phyloP scores from a whole-genome alignment of 1,140 invertebrate genomes.

The Dendroctonus ponderosae region DNA sequence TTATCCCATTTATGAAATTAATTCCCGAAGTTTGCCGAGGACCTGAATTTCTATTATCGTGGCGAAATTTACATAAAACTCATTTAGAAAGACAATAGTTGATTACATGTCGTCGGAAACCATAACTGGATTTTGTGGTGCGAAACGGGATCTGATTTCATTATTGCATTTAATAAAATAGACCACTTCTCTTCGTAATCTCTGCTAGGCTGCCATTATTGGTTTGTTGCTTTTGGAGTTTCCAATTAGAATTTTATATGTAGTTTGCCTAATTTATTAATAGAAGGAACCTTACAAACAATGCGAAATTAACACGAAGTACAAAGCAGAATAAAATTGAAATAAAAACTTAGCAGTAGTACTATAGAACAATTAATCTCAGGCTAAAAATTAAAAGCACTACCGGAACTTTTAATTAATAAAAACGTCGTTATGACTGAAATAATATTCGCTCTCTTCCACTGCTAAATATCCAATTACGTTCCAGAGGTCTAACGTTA shows the following conservation, averaged over 20 bases:
- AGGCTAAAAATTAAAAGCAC: too few relatives aligned
- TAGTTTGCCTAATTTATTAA: too few relatives aligned
- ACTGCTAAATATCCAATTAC: slow-evolving; percentile 20
- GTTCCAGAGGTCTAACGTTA: slow-evolving; percentile 6
- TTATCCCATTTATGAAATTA: slow-evolving; percentile 29
- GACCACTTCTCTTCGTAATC: too few relatives aligned
- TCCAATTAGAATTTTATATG: too few relatives aligned
- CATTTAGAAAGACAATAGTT: slow-evolving; percentile 36
- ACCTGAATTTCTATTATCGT: slow-evolving; percentile 33
- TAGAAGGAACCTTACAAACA: too few relatives aligned
- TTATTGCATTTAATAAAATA: slow-evolving; percentile 14
- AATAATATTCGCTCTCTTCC: slow-evolving; percentile 5
- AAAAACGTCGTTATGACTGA: slow-evolving; percentile 7
- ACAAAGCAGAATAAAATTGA: too few relatives aligned
- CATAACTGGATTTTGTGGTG: slow-evolving; percentile 27
- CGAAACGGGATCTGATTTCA: slow-evolving; percentile 28
- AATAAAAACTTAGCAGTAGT: too few relatives aligned
- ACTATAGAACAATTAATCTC: too few relatives aligned
- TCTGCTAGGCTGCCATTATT: too few relatives aligned
- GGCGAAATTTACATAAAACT: slow-evolving; percentile 34
- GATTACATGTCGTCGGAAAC: slow-evolving; percentile 33
- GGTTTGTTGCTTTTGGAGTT: too few relatives aligned
- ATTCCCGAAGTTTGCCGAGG: slow-evolving; percentile 27
- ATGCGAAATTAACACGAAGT: too few relatives aligned
- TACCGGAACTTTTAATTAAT: background rate